Evolutionary conservation across 1,140 invertebrate genomes (phyloP).

Genomic region (Orussus abietinus): DNA sequence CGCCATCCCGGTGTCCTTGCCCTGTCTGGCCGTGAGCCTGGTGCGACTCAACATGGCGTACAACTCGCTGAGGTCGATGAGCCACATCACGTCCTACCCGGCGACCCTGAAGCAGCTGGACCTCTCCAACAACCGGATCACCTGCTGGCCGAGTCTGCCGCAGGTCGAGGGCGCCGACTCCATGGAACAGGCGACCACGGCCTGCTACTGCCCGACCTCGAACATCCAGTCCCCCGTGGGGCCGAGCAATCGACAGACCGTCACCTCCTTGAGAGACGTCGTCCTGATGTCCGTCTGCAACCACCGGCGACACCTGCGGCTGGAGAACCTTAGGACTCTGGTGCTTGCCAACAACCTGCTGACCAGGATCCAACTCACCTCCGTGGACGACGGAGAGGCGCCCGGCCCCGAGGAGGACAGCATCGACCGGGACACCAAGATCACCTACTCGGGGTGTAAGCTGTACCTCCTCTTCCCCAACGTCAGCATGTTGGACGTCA

Average conservation of each 20-base stretch:
- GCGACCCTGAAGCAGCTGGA: slow-evolving; percentile 85
- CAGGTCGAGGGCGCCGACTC: slow-evolving; percentile 63
- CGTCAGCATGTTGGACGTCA: slow-evolving; percentile 92
- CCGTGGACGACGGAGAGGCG: slow-evolving; percentile 64
- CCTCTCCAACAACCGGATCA: slow-evolving; percentile 88
- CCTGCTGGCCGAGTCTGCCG: slow-evolving; percentile 79
- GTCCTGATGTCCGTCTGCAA: slow-evolving; percentile 77
- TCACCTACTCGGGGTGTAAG: slow-evolving; percentile 34
- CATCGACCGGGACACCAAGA: slow-evolving; percentile 33
- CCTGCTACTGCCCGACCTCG: slow-evolving; percentile 60
- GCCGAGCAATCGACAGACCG: slow-evolving; percentile 43
- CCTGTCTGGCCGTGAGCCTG: slow-evolving; percentile 83
- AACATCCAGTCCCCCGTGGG: slow-evolving; percentile 44
- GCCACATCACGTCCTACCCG: slow-evolving; percentile 86
- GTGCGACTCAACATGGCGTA: slow-evolving; percentile 86
- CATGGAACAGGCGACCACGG: slow-evolving; percentile 59
- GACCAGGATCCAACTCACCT: slow-evolving; percentile 71
- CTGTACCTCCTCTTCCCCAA: slow-evolving; percentile 80
- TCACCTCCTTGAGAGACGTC: slow-evolving; percentile 63
- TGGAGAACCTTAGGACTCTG: slow-evolving; percentile 78
- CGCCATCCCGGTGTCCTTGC: slow-evolving; percentile 78
- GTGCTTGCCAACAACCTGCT: slow-evolving; percentile 84
- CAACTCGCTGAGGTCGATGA: slow-evolving; percentile 82
- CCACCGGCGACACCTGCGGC: slow-evolving; percentile 75
- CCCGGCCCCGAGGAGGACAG: slow-evolving; percentile 36